Conservation (phyloP, 2,888 invertebrate species). For the Limnephilus lunatus region DNA sequence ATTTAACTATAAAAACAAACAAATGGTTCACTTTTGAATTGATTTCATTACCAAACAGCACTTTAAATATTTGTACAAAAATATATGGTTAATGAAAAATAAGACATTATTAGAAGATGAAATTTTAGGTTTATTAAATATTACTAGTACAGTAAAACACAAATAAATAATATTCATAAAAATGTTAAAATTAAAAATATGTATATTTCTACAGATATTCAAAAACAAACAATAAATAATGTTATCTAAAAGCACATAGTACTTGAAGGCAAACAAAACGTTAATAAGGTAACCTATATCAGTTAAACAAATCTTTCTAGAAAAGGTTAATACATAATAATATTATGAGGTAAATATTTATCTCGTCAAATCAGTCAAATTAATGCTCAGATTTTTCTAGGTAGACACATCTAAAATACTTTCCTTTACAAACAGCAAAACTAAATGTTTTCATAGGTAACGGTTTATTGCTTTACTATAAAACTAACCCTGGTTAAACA, state of each 20-base stretch:
- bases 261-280: not conserved
- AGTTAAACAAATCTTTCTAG: not conserved
- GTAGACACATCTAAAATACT: not conserved
- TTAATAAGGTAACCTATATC: not conserved
- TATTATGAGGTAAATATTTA: conserved; percentile 2
- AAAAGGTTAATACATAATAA: conserved; percentile 2
- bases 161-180: conserved; percentile 2
- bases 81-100: not conserved
- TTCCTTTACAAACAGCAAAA: not conserved
- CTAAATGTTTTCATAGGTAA: not conserved
- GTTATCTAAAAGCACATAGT: not conserved
- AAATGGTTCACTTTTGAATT: not conserved
- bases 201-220: not conserved
- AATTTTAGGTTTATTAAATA: conserved; percentile 31
- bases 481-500: not conserved
- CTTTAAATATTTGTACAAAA: not conserved
- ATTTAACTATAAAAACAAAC: no score
- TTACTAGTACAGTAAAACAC: conserved; percentile 20
- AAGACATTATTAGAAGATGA: conserved; percentile 28
- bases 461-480: not conserved
- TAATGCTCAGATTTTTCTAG: not conserved
- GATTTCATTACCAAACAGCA: not conserved
- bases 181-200: not conserved
- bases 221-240: not conserved
- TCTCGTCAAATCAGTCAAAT: not conserved